Evolutionary conservation across 2,888 invertebrate genomes (phyloP), one percentile per base, ranked within the genome.

Genomic region (Eutolmus rufibarbis): DNA sequence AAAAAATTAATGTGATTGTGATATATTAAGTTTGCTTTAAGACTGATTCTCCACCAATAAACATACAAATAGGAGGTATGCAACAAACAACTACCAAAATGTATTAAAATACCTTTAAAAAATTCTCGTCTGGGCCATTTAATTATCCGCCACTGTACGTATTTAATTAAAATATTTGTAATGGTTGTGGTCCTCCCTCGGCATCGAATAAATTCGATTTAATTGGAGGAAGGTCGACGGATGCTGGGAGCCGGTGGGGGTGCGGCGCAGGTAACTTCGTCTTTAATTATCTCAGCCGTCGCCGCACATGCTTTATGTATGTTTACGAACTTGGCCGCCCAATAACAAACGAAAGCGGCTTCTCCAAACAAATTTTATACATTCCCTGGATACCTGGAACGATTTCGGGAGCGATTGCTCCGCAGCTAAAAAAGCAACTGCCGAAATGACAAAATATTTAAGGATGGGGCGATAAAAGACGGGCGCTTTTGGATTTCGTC

Each of bases 381-480:
- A 46, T 34, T 37, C 34, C 76, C 37, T 34, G 28, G 28, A 79
- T 79, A 8, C 31, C 51, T 28, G 23, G n/a, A 51, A 19, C 46
- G n/a, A 9, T 23, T 79, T 28, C 46, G 23, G 43, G 43, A 28
- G 12, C 28, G 19, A 19, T 8, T 9, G 23, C 66, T 19, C 23
- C 66, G 28, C 23, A 12, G 28, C 8, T 28, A 23, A 19, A 19
- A 66, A 19, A 19, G 66, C 23, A 66, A 23, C 8, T 28, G 23
- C 23, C 14, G 46, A 23, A 46, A 40, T 79, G 79, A 79, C 79
- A 79, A 79, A 79, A 79, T 51, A 79, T 79, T 79, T 79, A 79
- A 79, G 78, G 19, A 79, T 12, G 0, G 8, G 43, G 43, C 3
- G 8, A 28, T 46, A 28, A 23, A 12, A 66, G 66, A 66, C 66